A percentile compares a stretch with the other conserved stretches of the same genome.
phyloP scores from a whole-genome alignment of 2,113 vertebrate genomes.

The Podiceps cristatus region DNA sequence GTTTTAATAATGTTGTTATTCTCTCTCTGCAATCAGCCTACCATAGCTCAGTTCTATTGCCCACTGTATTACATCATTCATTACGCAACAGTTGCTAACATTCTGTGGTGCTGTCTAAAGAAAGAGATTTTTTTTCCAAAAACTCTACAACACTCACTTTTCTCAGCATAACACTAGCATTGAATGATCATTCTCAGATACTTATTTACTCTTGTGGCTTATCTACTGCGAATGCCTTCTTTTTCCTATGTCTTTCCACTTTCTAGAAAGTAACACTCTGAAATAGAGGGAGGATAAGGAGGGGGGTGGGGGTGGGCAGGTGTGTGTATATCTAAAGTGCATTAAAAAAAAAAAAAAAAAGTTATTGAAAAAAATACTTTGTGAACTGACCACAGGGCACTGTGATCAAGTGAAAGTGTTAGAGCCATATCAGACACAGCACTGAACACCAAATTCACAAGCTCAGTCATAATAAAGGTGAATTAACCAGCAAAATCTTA shows the following conservation, averaged over 20 bases:
- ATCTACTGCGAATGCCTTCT: not conserved
- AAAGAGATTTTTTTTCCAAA: not conserved
- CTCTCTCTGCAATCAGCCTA: not conserved
- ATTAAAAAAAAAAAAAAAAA: too few relatives aligned
- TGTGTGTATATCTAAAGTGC: too few relatives aligned
- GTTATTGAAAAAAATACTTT: not conserved
- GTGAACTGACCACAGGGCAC: not conserved
- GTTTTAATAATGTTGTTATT: not conserved
- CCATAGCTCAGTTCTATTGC: not conserved
- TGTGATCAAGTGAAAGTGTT: not conserved
- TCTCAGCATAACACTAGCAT: not conserved
- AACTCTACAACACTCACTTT: not conserved
- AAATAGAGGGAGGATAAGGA: too few relatives aligned
- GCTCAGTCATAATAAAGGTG: not conserved
- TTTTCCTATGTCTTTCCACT: not conserved
- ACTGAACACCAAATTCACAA: not conserved
- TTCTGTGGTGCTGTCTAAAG: not conserved
- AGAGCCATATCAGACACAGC: not conserved
- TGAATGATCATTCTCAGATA: not conserved
- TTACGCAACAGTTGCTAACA: not conserved
- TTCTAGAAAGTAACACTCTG: not conserved
- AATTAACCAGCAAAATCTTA: not conserved
- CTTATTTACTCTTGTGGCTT: not conserved
- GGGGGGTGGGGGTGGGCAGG: too few relatives aligned
- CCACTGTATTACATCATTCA: not conserved